These are phyloP conservation scores for Molossus alvarezi DNA, from an alignment of 2,797 vertebrate species.

Conservation along the genomic window DNA sequence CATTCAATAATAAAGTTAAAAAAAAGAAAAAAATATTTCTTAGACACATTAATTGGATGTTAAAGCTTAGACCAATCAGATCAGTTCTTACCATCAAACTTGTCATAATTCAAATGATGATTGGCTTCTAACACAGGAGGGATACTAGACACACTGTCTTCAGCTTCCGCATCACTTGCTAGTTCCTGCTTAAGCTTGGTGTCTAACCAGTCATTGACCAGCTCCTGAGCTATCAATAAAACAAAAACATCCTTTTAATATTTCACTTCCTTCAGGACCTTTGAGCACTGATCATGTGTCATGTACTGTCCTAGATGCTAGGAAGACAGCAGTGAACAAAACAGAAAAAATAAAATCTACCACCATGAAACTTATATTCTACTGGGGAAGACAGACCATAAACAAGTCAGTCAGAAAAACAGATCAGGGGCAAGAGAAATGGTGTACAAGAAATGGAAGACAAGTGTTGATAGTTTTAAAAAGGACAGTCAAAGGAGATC, in stretches of 20 bases:
- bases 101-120: conserved; percentile 87
- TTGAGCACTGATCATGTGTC: conserved; percentile 27
- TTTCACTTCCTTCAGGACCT: conserved; percentile 59
- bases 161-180: conserved; percentile 88
- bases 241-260: conserved; percentile 77
- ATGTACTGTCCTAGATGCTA: neutral
- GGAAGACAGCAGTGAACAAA: conserved; percentile 45
- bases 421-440: neutral
- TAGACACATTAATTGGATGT: conserved; percentile 46
- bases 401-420: conserved; percentile 25
- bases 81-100: conserved; percentile 94
- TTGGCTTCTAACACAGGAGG: conserved; percentile 72
- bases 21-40: conserved; percentile 3
- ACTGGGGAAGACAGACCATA: conserved; percentile 28
- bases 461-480: neutral
- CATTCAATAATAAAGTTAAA: too few species aligned
- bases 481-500: neutral
- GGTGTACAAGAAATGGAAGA: neutral
- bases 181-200: conserved; percentile 93
- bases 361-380: conserved; percentile 18
- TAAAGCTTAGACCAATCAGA: conserved; percentile 36
- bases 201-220: conserved; percentile 95
- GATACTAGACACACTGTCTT: conserved; percentile 69
- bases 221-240: conserved; percentile 92
- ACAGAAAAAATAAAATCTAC: conserved; percentile 61